Base-by-base conservation (phyloP, 2,888 invertebrate species). In the Trichopria drosophilae region DNA sequence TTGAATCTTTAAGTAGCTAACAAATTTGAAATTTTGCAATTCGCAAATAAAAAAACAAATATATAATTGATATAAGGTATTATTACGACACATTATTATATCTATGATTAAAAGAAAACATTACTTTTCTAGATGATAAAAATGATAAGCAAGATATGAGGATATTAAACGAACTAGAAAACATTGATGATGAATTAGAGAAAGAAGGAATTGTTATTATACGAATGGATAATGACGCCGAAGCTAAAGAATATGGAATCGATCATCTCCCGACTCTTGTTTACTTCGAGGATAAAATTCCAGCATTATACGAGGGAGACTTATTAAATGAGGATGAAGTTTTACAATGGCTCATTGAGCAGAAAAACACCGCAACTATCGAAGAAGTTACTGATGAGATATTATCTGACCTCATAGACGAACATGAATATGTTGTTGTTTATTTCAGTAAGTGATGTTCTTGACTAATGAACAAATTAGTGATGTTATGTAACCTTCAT, bases 331-430 rank as follows among this genome's bases (percentile, higher is more conserved):
- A 93, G 76, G 90, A 93, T 49, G 90, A 92, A 78, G 92, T 93
- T 4, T 77, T 93, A n/a, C 84, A 88, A 62, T 93, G 93, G 93
- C 77, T 90, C 1, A 82, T 93, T 57, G 84, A 91, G 62, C 93
- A 93, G 69, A 92, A 93, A 76, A 87, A 86, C 68, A 86, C 88
- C 1, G 93, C 93, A 6, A 94, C 93, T 4, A 94, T 94, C 64
- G 94, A 94, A 78, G 93, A 93, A 78, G 92, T 94, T 29, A 93
- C 93, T 3, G 93, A 93, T 73, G 93, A 93, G 78, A 93, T 94
- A 64, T 77, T 94, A 19, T 81, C 82, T 53, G 88, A 88, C 66
- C 81, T 94, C 19, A 90, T 94, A 62, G 88, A 89, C 59, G 90
- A 93, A 68, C 90, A 92, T 67, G 92, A 93, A 80, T 93, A 93